Percentiles rank a stretch among this genome's conserved stretches.
phyloP scores from a whole-genome alignment of 2,113 vertebrate genomes.

The Grus americana region DNA sequence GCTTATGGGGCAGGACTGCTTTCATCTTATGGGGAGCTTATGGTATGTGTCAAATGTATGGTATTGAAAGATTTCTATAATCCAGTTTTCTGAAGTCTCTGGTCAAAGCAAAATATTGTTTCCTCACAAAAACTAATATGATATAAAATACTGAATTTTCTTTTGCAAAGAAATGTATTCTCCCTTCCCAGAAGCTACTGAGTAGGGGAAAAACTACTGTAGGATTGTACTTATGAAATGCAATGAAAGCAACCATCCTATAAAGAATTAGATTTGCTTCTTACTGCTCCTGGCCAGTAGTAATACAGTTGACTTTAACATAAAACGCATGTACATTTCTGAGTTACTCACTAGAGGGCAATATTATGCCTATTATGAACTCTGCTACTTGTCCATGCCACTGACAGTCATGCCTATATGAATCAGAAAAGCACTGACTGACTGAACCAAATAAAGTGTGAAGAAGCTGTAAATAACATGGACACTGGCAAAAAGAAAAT shows the following conservation, averaged over 20 bases:
- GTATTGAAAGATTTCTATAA: not conserved
- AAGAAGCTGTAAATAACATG: not conserved
- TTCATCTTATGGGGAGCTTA: constrained; percentile 81
- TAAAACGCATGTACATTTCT: not conserved
- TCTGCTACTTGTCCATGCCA: not conserved
- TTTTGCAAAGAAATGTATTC: not conserved
- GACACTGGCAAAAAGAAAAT: not conserved
- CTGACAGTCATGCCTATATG: not conserved
- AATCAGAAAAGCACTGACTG: not conserved
- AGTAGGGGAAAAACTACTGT: not conserved
- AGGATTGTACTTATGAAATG: not conserved
- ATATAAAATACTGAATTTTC: not conserved
- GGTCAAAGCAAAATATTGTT: not conserved
- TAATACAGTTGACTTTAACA: not conserved
- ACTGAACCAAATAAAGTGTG: not conserved
- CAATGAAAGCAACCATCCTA: not conserved
- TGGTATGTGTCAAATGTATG: constrained; percentile 60
- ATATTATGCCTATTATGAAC: constrained; percentile 54
- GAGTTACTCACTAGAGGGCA: constrained; percentile 65
- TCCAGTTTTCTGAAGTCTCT: not conserved
- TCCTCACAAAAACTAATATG: not conserved
- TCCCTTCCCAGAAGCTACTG: not conserved
- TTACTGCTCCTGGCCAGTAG: not conserved
- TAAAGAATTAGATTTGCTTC: not conserved
- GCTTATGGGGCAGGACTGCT: constrained; percentile 82